phyloP scores from a whole-genome alignment of 2,113 vertebrate species.

The Ivindomyrus marchei region DNA sequence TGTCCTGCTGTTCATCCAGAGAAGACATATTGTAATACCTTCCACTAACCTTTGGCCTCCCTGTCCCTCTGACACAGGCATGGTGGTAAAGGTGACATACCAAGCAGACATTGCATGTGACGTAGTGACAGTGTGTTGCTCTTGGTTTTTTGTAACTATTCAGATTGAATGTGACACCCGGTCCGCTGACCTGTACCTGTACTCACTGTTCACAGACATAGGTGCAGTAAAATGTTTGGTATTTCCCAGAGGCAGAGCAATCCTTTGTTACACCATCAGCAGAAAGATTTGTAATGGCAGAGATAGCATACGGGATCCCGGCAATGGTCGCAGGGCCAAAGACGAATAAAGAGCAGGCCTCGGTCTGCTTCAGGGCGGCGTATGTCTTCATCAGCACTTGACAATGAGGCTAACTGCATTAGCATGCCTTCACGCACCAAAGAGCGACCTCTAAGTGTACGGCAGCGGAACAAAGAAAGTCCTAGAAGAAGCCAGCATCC shows the following conservation, averaged over 20 bases:
- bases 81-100: background rate
- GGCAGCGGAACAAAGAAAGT: background rate
- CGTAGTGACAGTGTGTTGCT: background rate
- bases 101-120: background rate
- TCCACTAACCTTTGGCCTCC: background rate
- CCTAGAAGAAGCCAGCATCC: background rate
- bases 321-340: background rate
- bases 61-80: background rate
- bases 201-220: background rate
- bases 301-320: background rate
- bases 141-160: background rate
- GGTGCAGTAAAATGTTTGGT: background rate
- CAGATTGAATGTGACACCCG: background rate
- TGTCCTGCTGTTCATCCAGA: background rate
- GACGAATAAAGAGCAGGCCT: background rate
- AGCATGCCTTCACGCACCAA: background rate
- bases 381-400: background rate
- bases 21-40: background rate
- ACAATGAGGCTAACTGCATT: background rate
- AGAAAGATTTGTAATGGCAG: background rate
- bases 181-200: background rate
- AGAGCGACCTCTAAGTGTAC: background rate
- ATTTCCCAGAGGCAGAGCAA: background rate
- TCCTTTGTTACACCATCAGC: background rate
- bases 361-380: background rate